Evolutionary conservation across 2,113 vertebrate genomes (phyloP).

Genomic region (Eurystomus gularis): DNA sequence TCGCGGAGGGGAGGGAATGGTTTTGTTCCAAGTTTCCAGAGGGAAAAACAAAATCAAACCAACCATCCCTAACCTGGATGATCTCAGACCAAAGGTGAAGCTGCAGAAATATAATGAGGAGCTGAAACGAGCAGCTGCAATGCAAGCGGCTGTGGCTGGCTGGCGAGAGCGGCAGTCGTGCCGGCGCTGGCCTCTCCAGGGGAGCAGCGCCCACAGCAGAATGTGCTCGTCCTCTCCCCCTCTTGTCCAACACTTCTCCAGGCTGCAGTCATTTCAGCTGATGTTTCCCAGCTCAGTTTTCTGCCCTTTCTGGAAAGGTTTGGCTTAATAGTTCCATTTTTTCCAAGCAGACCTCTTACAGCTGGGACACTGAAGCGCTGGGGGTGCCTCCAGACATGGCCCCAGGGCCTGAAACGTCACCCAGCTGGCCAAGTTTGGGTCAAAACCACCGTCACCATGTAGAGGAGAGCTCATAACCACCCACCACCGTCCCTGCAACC

Average conservation of each 20-base stretch:
- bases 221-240: background rate
- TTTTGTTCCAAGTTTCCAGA: constrained; percentile 3
- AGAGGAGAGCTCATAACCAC: rapidly evolving
- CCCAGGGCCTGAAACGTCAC: background rate
- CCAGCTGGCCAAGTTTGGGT: background rate
- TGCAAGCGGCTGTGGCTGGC: background rate
- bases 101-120: constrained; percentile 55
- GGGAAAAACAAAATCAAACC: background rate
- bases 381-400: background rate
- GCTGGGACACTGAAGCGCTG: rapidly evolving
- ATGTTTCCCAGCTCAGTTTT: background rate
- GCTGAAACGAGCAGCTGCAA: background rate
- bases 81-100: constrained; percentile 56
- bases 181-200: background rate
- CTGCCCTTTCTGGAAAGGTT: background rate
- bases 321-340: background rate
- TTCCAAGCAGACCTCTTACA: background rate
- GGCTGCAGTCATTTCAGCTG: background rate
- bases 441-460: rapidly evolving
- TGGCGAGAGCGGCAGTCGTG: background rate
- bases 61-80: background rate
- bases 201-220: constrained; percentile 24
- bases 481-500: rapidly evolving
- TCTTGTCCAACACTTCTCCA: background rate
- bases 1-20: background rate